A percentile compares a stretch with the other conserved stretches of the same genome.
Evolutionary conservation across 2,888 invertebrate species (phyloP).

Genomic region (Spodoptera littoralis): DNA sequence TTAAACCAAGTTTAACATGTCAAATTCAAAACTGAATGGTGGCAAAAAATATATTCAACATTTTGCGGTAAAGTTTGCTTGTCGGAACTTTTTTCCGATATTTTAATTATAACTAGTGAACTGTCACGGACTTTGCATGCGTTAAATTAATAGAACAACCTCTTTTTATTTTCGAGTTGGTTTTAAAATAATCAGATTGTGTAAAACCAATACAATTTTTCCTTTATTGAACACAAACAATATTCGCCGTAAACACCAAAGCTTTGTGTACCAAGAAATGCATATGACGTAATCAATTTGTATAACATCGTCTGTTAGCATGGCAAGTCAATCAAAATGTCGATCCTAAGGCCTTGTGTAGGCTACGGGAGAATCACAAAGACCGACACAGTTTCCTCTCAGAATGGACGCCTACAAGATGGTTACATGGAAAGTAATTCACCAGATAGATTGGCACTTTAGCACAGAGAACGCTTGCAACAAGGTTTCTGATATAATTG

Average conservation of each 20-base stretch:
- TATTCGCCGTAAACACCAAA: too few species aligned
- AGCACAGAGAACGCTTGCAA: neutral
- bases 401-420: neutral
- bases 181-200: neutral
- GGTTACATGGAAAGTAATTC: constrained; percentile 8
- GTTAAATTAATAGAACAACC: constrained; percentile 29
- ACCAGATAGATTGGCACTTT: constrained; percentile 18
- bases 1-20: constrained; percentile 6
- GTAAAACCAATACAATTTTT: too few species aligned
- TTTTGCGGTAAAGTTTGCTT: constrained; percentile 31
- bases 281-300: constrained; percentile 13
- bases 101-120: constrained; percentile 45
- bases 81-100: constrained; percentile 42
- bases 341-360: constrained; percentile 1
- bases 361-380: constrained; percentile 6
- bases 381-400: neutral
- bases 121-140: constrained; percentile 25
- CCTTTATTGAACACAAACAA: too few species aligned
- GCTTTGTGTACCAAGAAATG: neutral
- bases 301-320: neutral
- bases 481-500: too few species aligned
- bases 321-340: constrained; percentile 13
- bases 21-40: constrained; percentile 21
- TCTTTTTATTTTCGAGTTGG: neutral
- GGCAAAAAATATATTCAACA: constrained; percentile 20